Evolutionary conservation across 2,113 vertebrate genomes (phyloP), one percentile per base, ranked within the genome.

Genomic region (Daubentonia madagascariensis): DNA sequence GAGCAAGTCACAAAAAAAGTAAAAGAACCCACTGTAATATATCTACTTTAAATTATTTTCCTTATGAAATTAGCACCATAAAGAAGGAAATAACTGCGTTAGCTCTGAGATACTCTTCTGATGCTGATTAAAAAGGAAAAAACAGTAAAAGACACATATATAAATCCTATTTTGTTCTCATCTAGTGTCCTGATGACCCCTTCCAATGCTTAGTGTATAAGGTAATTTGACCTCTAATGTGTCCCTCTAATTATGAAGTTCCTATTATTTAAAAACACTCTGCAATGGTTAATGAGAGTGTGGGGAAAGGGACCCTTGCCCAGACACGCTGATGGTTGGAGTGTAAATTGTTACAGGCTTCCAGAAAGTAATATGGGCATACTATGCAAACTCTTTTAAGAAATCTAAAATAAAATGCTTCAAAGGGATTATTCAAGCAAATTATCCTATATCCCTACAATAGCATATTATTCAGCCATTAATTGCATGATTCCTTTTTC

Each of bases 11-110:
- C 13, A 70, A 92, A 79, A 95, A 96, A 93, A 95, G 67, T 43
- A 88, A 89, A 88, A 85, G 59, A 85, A 35, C 61, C 28, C 65
- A 90, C 5, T 76, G 45, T 52, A 81, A 85, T 43, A 17, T 61
- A 87, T 40, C 67, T 97, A 85, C n/a, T 63, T 96, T 63, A 89
- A 91, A 96, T 78, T 76, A 59, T 81, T 17, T 85, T 91, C 37
- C 32, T 89, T 86, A 92, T 2, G 1, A 92, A 85, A 85, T 80
- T 2, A 85, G 92, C 20, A 92, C 72, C 61, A 75, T 95, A 95
- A 88, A 80, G n/a, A 85, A 79, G 54, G 37, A 76, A 89, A 50
- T 75, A 63, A 93, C 14, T 79, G 43, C 13, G 61, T 63, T 92
- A 91, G 32, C 43, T 89, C 65, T 52, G 8, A 91, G 37, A 65